These are phyloP conservation scores for Trachelus tabidus DNA, from an alignment of 2,888 invertebrate genomes.

Conservation along the genomic window DNA sequence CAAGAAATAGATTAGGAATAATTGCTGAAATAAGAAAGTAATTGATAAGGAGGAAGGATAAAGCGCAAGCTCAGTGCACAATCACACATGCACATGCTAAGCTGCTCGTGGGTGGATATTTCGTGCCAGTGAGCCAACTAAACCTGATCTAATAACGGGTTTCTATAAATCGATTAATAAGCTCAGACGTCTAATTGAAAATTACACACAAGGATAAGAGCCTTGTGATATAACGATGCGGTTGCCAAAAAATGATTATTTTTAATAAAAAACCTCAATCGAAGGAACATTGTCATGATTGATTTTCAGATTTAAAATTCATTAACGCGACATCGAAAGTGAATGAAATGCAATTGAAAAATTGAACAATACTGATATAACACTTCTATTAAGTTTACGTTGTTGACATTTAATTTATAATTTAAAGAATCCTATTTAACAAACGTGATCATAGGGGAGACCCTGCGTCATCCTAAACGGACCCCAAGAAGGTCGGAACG, in stretches of 20 bases:
- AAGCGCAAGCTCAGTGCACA: constrained; percentile 36
- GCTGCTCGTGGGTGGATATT: constrained; percentile 30
- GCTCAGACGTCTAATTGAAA: neutral
- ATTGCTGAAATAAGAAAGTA: constrained; percentile 7
- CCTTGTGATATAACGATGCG: neutral
- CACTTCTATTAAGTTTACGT: neutral
- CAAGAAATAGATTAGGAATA: constrained; percentile 4
- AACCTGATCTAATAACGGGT: constrained; percentile 4
- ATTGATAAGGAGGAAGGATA: constrained; percentile 15
- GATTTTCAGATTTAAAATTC: neutral
- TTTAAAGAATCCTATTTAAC: neutral
- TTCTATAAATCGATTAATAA: neutral
- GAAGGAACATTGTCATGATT: neutral
- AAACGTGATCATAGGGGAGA: neutral
- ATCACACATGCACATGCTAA: constrained; percentile 50
- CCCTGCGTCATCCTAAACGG: neutral
- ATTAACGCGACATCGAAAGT: neutral
- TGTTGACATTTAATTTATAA: neutral
- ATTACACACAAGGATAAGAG: neutral
- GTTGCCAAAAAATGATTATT: neutral
- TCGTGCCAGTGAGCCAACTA: constrained; percentile 11
- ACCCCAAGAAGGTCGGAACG: neutral
- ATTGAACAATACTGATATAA: neutral
- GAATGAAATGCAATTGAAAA: neutral
- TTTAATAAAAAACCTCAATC: neutral